phyloP scores from a whole-genome alignment of 2,113 vertebrate species.

The Cardinalis cardinalis region DNA sequence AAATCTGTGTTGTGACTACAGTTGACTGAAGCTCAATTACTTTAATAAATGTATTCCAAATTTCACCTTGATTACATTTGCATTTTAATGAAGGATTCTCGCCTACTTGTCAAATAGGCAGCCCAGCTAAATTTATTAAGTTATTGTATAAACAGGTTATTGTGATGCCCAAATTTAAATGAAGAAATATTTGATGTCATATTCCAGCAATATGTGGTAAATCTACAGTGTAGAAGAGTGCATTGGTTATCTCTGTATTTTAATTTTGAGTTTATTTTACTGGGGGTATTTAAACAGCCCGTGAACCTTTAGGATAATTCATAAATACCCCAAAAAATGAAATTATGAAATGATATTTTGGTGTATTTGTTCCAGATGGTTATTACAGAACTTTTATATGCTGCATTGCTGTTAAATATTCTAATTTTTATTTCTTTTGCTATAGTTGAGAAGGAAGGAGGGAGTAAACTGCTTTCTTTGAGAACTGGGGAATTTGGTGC shows the following conservation, averaged over 20 bases:
- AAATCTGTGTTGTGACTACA: slow-evolving; percentile 73
- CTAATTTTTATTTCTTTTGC: neutral
- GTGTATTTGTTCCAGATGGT: neutral
- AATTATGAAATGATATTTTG: neutral
- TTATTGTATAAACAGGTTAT: slow-evolving; percentile 60
- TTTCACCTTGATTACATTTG: slow-evolving; percentile 70
- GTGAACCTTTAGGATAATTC: neutral
- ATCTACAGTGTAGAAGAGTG: neutral
- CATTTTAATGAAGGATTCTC: slow-evolving; percentile 74
- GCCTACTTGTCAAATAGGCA: slow-evolving; percentile 69
- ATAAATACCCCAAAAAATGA: neutral
- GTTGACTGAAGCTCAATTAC: slow-evolving; percentile 73
- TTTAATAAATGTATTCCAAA: slow-evolving; percentile 73
- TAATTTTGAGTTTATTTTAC: neutral
- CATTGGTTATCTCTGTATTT: neutral
- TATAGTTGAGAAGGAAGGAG: neutral
- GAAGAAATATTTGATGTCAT: slow-evolving; percentile 50
- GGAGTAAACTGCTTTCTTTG: neutral
- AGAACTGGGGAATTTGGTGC: neutral
- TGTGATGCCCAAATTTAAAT: slow-evolving; percentile 43
- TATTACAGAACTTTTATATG: neutral
- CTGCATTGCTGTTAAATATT: neutral
- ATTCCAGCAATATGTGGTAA: neutral
- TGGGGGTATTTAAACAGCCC: neutral
- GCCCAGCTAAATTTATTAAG: slow-evolving; percentile 61